phyloP scores from a whole-genome alignment of 2,797 vertebrate genomes.

The Lates japonicus region DNA sequence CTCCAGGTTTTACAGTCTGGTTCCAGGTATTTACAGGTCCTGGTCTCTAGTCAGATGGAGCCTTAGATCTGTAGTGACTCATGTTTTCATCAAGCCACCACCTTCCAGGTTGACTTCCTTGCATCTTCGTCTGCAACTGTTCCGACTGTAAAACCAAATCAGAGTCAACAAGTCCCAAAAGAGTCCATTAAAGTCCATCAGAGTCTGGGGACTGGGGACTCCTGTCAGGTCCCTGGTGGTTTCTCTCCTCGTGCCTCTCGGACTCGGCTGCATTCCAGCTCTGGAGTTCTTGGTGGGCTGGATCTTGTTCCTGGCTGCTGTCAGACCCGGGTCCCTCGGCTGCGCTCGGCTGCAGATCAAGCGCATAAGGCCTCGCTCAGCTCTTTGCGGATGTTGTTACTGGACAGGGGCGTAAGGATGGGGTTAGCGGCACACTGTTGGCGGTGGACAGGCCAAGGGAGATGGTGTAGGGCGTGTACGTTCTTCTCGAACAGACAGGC shows the following conservation, averaged over 20 bases:
- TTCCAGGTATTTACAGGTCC: too few relatives aligned
- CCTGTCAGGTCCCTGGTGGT: background rate
- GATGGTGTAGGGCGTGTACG: constrained; percentile 82
- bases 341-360: constrained; percentile 48
- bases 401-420: constrained; percentile 91
- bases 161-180: background rate
- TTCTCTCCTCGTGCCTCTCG: background rate
- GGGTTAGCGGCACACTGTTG: constrained; percentile 91
- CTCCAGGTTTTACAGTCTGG: too few relatives aligned
- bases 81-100: background rate
- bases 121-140: background rate
- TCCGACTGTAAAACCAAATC: background rate
- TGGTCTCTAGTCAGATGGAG: background rate
- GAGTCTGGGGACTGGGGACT: too few relatives aligned
- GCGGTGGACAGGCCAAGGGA: constrained; percentile 90
- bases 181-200: background rate
- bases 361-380: constrained; percentile 65
- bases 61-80: background rate
- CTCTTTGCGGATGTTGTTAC: constrained; percentile 87
- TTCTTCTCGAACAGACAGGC: constrained; percentile 76
- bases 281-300: constrained; percentile 69
- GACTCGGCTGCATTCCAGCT: background rate
- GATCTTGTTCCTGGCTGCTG: constrained; percentile 67
- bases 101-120: background rate
- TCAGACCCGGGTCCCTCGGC: constrained; percentile 27